Conservation (phyloP, 2,888 invertebrate species). For the Zonitis immaculata region DNA sequence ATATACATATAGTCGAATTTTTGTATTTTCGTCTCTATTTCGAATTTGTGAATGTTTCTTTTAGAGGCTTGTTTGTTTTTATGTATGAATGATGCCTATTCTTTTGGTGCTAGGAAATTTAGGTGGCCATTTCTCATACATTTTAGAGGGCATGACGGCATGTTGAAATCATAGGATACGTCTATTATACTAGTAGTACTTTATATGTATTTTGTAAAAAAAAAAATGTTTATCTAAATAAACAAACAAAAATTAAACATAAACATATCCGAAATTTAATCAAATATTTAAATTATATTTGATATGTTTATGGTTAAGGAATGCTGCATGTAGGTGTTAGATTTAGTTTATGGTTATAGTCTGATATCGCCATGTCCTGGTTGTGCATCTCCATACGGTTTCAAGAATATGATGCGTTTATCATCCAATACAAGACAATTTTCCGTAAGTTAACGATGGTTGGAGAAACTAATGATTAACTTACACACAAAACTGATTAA, state of each 20-base stretch:
- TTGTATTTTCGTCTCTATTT: neutral
- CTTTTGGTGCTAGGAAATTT: constrained; percentile 8
- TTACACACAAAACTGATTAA: neutral
- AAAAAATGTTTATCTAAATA: neutral
- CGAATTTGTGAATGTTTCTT: constrained; percentile 8
- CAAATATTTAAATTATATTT: constrained; percentile 33
- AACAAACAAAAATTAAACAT: neutral
- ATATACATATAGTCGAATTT: neutral
- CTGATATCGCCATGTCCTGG: constrained; percentile 62
- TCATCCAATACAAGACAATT: constrained; percentile 79
- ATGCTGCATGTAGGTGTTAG: constrained; percentile 40
- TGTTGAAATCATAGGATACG: neutral
- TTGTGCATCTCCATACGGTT: constrained; percentile 96
- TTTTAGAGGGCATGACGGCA: constrained; percentile 13
- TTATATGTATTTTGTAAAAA: neutral
- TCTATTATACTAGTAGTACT: neutral
- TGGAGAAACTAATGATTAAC: neutral
- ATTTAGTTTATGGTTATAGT: constrained; percentile 51
- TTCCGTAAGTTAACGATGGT: constrained; percentile 66
- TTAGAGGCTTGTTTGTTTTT: constrained; percentile 25
- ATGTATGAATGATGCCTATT: constrained; percentile 12
- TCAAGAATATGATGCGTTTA: constrained; percentile 87
- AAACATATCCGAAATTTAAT: neutral
- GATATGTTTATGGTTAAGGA: constrained; percentile 15
- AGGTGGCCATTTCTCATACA: constrained; percentile 3